Base-by-base conservation (phyloP, 2,797 vertebrate genomes). In the Echiichthys vipera region DNA sequence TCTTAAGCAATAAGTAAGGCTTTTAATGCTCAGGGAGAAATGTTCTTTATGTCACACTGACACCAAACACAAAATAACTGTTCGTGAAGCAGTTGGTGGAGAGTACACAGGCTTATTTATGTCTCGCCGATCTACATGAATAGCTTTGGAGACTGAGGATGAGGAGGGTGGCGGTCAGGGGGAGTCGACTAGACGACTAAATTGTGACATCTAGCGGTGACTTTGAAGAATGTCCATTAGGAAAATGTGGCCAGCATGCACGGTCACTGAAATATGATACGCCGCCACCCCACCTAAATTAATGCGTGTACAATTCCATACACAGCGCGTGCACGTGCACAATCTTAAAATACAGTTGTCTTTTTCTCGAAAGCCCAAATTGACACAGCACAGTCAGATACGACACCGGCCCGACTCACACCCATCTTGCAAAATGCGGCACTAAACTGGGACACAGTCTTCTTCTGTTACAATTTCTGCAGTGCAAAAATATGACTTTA, bases 141-240 rank as follows among this genome's bases (percentile, higher is more conserved):
- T 2, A 53, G 36, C 24, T 58, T 12, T 14, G 43, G 46, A 68
- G 39, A 32, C 42, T 45, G 71, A 69, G 56, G 71, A 58, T 59
- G 73, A 59, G 12, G 30, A 54, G 30, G 51, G 6, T 7, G 47
- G 17, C 57, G 49, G 27, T 20, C 12, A 12, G 9, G 10, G 17
- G 10, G 5, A 10, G 20, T 59, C 5, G 9, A 5, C 45, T 74
- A 29, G 9, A 32, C 58, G 67, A 80, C 77, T 71, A 77, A 84
- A 83, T 71, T 77, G 67, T 84, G 92, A 88, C 93, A 93, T 90
- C 94, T 93, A 87, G 93, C 77, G 92, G 89, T 47, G n/a, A 1
- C 9, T 15, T 3, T 34, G 24, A 39, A 66, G 81, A 90, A 58
- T 11, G 67, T 25, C 0, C 11, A 2, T 2, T 7, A 4, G 22